phyloP scores from a whole-genome alignment of 2,113 vertebrate genomes.

The Piliocolobus tephrosceles region DNA sequence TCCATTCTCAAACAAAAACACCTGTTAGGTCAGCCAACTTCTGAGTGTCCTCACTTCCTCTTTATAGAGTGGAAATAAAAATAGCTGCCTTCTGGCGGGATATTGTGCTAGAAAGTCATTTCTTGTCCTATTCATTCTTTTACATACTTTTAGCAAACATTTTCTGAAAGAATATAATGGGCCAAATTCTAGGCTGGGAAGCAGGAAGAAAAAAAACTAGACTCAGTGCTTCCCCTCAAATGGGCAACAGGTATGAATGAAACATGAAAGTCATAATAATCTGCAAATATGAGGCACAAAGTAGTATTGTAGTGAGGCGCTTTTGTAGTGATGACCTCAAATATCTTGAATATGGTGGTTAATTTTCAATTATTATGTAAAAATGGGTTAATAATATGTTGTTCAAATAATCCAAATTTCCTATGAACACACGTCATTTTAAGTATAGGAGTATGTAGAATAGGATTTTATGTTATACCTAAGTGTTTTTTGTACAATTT shows the following conservation, averaged over 20 bases:
- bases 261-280: background rate
- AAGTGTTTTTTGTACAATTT: constrained; percentile 39
- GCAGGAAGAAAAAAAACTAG: background rate
- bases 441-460: background rate
- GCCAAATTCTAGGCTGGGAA: background rate
- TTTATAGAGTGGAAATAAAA: background rate
- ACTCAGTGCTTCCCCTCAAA: background rate
- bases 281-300: background rate
- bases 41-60: background rate
- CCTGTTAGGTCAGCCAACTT: background rate
- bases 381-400: constrained; percentile 24
- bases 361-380: constrained; percentile 29
- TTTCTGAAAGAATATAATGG: background rate
- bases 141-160: background rate
- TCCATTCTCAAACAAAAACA: background rate
- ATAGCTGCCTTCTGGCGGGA: background rate
- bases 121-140: background rate
- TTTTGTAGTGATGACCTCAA: background rate
- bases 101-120: background rate
- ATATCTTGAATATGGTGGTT: background rate
- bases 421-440: constrained; percentile 15
- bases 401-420: background rate
- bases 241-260: background rate
- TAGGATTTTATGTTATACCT: background rate
- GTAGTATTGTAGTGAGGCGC: background rate